Conservation (phyloP, 2,888 invertebrate species). For the Drosophila mulleri region DNA sequence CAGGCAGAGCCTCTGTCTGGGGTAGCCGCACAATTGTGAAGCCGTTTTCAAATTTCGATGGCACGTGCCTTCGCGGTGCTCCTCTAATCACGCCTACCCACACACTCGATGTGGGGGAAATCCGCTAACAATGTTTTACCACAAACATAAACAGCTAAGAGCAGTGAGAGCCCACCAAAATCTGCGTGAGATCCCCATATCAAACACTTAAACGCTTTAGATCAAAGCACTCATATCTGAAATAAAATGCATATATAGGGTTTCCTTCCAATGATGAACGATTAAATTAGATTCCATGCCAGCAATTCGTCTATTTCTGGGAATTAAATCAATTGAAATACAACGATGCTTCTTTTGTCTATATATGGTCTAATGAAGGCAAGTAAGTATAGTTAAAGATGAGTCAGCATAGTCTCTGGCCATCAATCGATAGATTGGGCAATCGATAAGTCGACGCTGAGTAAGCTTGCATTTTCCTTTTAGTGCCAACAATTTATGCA, state of each 20-base stretch:
- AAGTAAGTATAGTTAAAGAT: no score
- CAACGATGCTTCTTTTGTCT: no score
- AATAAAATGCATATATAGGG: not conserved
- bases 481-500: conserved; percentile 68
- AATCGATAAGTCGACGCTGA: not conserved
- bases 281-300: not conserved
- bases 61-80: conserved; percentile 32
- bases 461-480: not conserved
- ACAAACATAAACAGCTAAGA: conserved; percentile 22
- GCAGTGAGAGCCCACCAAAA: not conserved
- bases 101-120: conserved; percentile 6
- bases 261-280: not conserved
- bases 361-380: not conserved
- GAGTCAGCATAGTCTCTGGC: not conserved
- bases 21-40: conserved; percentile 24
- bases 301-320: not conserved
- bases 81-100: conserved; percentile 4
- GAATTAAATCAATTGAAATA: not conserved
- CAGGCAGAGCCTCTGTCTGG: not conserved
- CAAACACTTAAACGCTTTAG: conserved; percentile 25
- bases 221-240: conserved; percentile 19
- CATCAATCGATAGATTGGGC: not conserved
- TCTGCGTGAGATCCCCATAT: conserved; percentile 1
- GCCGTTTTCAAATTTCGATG: conserved; percentile 44
- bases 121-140: conserved; percentile 28